These are phyloP conservation scores for Drosophila fuyamai DNA, from an alignment of 1,140 invertebrate genomes.

Conservation along the genomic window DNA sequence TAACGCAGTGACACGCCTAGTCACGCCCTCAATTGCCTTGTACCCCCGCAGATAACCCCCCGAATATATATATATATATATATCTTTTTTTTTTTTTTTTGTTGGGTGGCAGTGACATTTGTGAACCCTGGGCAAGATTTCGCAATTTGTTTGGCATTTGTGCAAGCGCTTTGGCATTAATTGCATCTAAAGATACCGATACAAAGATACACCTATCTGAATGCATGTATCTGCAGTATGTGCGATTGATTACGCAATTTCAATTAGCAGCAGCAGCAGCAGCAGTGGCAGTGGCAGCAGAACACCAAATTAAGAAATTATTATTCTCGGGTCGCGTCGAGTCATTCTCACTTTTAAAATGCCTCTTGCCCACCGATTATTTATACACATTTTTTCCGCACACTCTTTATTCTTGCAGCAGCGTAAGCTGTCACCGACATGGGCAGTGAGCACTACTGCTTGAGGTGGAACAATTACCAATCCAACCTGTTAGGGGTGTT, in stretches of 20 bases:
- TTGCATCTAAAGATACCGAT: constrained; percentile 48
- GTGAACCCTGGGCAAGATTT: constrained; percentile 70
- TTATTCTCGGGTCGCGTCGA: constrained; percentile 19
- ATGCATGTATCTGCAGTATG: constrained; percentile 9
- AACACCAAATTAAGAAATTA: constrained; percentile 61
- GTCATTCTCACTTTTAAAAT: constrained; percentile 1
- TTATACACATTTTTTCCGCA: neutral
- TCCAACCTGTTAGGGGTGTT: constrained; percentile 97
- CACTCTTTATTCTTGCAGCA: constrained; percentile 86
- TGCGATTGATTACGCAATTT: constrained; percentile 59
- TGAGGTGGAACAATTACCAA: constrained; percentile 98
- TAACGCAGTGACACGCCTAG: constrained; percentile 39
- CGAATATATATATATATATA: neutral
- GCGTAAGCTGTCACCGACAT: constrained; percentile 95
- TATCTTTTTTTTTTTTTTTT: neutral
- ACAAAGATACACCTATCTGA: constrained; percentile 11
- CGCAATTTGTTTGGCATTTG: constrained; percentile 55
- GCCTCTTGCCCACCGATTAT: constrained; percentile 15
- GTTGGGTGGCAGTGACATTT: constrained; percentile 59
- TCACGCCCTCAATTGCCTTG: constrained; percentile 38
- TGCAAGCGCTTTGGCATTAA: constrained; percentile 60
- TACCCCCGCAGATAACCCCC: constrained; percentile 19
- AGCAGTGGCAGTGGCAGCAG: constrained; percentile 1
- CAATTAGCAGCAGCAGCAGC: constrained; percentile 41
- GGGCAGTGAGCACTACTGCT: constrained; percentile 98